Conservation (phyloP, 1,140 invertebrate genomes). For the Drosophila baimaii region DNA sequence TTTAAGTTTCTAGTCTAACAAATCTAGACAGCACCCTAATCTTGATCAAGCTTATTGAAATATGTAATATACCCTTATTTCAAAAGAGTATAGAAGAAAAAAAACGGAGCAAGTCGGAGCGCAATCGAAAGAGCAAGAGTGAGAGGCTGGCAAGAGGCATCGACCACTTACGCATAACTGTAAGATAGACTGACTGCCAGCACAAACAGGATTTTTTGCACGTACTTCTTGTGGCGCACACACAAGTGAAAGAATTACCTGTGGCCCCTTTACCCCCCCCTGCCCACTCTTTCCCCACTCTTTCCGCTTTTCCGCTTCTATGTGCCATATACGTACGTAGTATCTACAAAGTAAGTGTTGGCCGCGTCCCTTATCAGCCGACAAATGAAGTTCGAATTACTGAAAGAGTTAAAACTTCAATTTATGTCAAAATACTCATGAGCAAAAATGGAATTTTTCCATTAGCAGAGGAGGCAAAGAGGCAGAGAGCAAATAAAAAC, state of each 20-base stretch:
- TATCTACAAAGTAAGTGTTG: slow-evolving; percentile 12
- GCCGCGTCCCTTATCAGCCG: slow-evolving; percentile 68
- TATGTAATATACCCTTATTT: background rate
- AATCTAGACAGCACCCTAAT: background rate
- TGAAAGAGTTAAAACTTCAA: slow-evolving; percentile 66
- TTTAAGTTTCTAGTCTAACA: too few relatives aligned
- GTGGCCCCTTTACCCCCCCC: background rate
- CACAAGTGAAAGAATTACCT: slow-evolving; percentile 59
- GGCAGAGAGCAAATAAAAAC: slow-evolving; percentile 23
- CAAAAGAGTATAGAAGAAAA: slow-evolving; percentile 33
- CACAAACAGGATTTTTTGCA: slow-evolving; percentile 74
- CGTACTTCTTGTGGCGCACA: slow-evolving; percentile 32
- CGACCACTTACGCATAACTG: slow-evolving; percentile 79
- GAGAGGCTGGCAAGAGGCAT: slow-evolving; percentile 35
- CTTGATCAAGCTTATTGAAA: background rate
- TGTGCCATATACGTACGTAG: slow-evolving; percentile 6
- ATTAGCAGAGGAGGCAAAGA: slow-evolving; percentile 58
- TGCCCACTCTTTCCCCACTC: background rate
- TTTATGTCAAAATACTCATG: slow-evolving; percentile 72
- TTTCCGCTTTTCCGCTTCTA: slow-evolving; percentile 12
- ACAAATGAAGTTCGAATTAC: slow-evolving; percentile 67
- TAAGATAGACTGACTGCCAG: slow-evolving; percentile 74
- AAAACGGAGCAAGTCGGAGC: slow-evolving; percentile 65
- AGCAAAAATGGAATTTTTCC: slow-evolving; percentile 73
- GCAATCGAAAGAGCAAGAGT: slow-evolving; percentile 11